phyloP scores from a whole-genome alignment of 2,888 invertebrate genomes.

The Apamea crenata region DNA sequence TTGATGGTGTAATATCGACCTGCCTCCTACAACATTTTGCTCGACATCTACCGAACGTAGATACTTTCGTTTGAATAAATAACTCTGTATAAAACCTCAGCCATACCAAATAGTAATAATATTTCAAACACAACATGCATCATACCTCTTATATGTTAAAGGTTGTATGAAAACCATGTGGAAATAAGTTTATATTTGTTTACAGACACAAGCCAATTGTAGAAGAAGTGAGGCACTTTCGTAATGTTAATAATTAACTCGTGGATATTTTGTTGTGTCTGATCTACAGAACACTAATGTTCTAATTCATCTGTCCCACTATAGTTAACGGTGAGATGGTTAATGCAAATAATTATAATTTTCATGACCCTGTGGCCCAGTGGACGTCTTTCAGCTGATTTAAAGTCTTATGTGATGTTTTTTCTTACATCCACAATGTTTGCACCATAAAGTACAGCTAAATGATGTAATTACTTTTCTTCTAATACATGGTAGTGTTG shows the following conservation, averaged over 20 bases:
- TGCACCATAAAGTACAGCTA: slow-evolving; percentile 14
- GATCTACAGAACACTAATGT: slow-evolving; percentile 47
- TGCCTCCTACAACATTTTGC: slow-evolving; percentile 40
- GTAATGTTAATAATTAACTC: slow-evolving; percentile 53
- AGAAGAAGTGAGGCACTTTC: slow-evolving; percentile 59
- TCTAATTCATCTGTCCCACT: slow-evolving; percentile 58
- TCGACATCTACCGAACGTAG: slow-evolving; percentile 56
- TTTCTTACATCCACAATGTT: neutral
- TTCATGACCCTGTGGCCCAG: slow-evolving; percentile 4
- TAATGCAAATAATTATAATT: slow-evolving; percentile 35
- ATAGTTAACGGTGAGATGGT: slow-evolving; percentile 2
- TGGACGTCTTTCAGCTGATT: slow-evolving; percentile 34
- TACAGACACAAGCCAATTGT: slow-evolving; percentile 62
- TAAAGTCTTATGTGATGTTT: neutral
- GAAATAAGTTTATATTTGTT: slow-evolving; percentile 59
- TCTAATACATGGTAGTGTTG: slow-evolving; percentile 1
- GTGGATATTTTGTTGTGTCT: slow-evolving; percentile 60
- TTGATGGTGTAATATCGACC: slow-evolving; percentile 59
- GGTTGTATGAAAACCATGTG: slow-evolving; percentile 68
- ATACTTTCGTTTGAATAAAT: slow-evolving; percentile 74
- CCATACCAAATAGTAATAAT: slow-evolving; percentile 84
- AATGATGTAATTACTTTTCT: neutral
- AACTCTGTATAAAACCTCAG: slow-evolving; percentile 90
- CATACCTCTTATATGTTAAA: slow-evolving; percentile 69
- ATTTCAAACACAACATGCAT: slow-evolving; percentile 62